Evolutionary conservation across 2,888 invertebrate genomes (phyloP).

Genomic region (Amphipyra berbera): DNA sequence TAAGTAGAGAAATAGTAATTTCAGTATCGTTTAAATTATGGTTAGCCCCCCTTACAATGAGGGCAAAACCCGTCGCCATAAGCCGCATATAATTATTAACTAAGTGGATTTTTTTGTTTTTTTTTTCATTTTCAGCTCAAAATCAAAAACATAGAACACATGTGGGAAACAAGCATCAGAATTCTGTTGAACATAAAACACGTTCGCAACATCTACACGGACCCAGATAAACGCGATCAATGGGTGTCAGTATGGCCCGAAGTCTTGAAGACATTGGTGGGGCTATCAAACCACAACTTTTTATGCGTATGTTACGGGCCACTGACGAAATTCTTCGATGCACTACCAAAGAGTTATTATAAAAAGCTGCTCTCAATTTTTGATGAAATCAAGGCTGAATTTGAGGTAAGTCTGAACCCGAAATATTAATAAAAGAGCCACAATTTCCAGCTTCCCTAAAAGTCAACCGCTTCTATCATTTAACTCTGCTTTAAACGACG

Average conservation of each 20-base stretch:
- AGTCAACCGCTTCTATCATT: too few species aligned
- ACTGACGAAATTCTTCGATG: conserved; percentile 90
- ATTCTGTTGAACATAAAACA: conserved; percentile 91
- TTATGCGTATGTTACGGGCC: conserved; percentile 91
- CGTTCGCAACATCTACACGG: conserved; percentile 91
- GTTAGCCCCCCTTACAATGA: too few species aligned
- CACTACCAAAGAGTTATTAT: conserved; percentile 89
- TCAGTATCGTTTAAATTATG: too few species aligned
- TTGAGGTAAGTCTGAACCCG: conserved; percentile 80
- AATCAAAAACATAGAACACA: conserved; percentile 91
- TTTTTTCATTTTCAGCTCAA: conserved; percentile 83
- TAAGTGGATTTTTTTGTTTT: too few species aligned
- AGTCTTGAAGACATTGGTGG: conserved; percentile 91
- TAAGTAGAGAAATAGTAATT: background rate
- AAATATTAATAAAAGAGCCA: too few species aligned
- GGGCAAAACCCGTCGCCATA: too few species aligned
- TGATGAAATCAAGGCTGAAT: conserved; percentile 90
- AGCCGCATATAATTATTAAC: too few species aligned
- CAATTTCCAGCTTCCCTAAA: too few species aligned
- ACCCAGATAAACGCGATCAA: conserved; percentile 90
- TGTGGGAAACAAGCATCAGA: conserved; percentile 90
- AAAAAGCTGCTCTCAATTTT: conserved; percentile 87
- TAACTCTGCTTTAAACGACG: too few species aligned
- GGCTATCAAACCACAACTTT: conserved; percentile 92
- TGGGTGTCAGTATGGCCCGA: conserved; percentile 91